Conservation (phyloP, 2,113 vertebrate genomes). For the Pterocles burchelli region DNA sequence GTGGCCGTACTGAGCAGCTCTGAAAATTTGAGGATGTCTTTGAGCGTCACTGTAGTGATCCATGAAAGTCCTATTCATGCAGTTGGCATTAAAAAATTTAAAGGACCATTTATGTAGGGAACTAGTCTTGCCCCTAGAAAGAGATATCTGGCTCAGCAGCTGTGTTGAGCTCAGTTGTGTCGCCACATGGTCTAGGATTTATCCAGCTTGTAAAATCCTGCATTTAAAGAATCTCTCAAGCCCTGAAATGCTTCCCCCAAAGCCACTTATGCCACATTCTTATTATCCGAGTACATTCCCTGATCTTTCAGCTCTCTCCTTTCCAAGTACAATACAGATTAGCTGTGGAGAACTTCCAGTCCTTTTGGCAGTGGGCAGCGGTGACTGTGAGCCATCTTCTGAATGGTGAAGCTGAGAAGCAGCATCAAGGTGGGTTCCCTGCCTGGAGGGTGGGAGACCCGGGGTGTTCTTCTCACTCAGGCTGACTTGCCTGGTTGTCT, state of each 20-base stretch:
- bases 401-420: background rate
- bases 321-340: background rate
- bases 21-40: background rate
- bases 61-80: constrained; percentile 7
- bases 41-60: constrained; percentile 23
- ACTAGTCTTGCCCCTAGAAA: background rate
- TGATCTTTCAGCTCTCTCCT: background rate
- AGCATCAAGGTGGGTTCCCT: background rate
- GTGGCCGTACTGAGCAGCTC: background rate
- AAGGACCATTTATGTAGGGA: constrained; percentile 23
- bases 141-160: constrained; percentile 38
- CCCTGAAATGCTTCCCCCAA: background rate
- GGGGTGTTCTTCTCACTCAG: background rate
- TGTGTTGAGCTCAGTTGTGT: background rate
- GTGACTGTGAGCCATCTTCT: background rate
- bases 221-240: background rate
- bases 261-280: constrained; percentile 7
- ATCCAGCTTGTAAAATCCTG: constrained; percentile 10
- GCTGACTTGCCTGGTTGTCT: background rate
- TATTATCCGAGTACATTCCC: background rate
- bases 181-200: background rate
- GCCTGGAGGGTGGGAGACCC: background rate
- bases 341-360: background rate
- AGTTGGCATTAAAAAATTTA: constrained; percentile 6
- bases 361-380: background rate